phyloP scores from a whole-genome alignment of 2,888 invertebrate genomes.

The Muschampia plurimacula region DNA sequence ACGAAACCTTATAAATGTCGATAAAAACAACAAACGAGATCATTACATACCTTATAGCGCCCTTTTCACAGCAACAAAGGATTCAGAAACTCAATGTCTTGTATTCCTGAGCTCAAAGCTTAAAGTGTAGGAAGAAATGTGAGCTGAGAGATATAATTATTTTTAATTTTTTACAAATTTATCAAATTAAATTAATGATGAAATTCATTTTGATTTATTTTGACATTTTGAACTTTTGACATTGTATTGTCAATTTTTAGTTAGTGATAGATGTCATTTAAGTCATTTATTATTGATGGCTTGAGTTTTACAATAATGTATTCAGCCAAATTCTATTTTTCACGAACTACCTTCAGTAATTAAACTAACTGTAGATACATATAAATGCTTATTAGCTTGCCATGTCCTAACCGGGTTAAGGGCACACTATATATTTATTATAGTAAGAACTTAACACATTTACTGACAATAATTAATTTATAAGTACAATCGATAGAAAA shows the following conservation, averaged over 20 bases:
- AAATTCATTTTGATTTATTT: neutral
- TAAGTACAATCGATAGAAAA: too few relatives aligned
- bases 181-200: neutral
- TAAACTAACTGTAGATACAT: too few relatives aligned
- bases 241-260: neutral
- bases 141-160: neutral
- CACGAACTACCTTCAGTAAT: neutral
- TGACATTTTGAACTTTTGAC: neutral
- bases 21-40: slow-evolving; percentile 13
- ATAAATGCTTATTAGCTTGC: too few relatives aligned
- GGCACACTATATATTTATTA: too few relatives aligned
- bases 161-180: neutral
- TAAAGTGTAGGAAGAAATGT: neutral
- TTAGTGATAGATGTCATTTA: neutral
- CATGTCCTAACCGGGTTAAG: too few relatives aligned
- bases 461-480: too few relatives aligned
- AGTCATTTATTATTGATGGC: neutral
- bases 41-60: slow-evolving; percentile 21
- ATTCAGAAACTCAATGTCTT: neutral
- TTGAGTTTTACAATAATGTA: neutral
- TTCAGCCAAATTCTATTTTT: neutral
- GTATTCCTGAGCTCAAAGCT: neutral
- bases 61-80: neutral
- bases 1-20: slow-evolving; percentile 23
- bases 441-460: too few relatives aligned